Evolutionary conservation across 2,113 vertebrate species (phyloP).

Genomic region (Daubentonia madagascariensis): DNA sequence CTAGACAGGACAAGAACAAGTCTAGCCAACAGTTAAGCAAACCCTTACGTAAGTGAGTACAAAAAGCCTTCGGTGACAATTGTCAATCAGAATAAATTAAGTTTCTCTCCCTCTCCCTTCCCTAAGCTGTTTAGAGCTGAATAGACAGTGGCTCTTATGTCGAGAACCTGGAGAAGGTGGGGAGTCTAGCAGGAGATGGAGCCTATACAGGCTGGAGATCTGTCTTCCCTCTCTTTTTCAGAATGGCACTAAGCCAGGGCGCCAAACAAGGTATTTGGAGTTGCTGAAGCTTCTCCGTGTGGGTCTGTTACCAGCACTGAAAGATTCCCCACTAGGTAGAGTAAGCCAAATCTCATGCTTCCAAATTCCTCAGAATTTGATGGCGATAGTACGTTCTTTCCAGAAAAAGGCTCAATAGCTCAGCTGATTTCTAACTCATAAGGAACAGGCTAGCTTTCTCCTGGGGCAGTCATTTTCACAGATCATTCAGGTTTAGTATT

Average conservation of each 20-base stretch:
- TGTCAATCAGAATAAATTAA: slow-evolving; percentile 73
- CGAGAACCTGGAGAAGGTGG: neutral
- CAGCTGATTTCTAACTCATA: slow-evolving; percentile 1
- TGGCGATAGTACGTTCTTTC: neutral
- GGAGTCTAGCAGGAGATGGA: neutral
- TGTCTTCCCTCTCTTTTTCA: neutral
- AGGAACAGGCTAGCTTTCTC: neutral
- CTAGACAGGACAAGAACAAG: slow-evolving; percentile 33
- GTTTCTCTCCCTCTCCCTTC: neutral
- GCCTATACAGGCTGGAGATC: neutral
- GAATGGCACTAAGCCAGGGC: neutral
- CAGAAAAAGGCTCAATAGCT: neutral
- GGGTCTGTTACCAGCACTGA: neutral
- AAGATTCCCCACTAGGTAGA: neutral
- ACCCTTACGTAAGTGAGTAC: slow-evolving; percentile 62
- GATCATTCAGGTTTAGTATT: neutral
- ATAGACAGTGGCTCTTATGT: slow-evolving; percentile 36
- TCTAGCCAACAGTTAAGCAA: slow-evolving; percentile 20
- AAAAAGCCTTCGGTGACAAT: slow-evolving; percentile 72
- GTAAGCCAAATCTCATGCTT: neutral
- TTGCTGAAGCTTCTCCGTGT: neutral
- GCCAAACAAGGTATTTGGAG: neutral
- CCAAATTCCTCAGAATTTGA: neutral
- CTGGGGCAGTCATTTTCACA: neutral
- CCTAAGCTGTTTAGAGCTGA: slow-evolving; percentile 17